Conservation (phyloP, 2,888 invertebrate species). For the Tridacna gigas region DNA sequence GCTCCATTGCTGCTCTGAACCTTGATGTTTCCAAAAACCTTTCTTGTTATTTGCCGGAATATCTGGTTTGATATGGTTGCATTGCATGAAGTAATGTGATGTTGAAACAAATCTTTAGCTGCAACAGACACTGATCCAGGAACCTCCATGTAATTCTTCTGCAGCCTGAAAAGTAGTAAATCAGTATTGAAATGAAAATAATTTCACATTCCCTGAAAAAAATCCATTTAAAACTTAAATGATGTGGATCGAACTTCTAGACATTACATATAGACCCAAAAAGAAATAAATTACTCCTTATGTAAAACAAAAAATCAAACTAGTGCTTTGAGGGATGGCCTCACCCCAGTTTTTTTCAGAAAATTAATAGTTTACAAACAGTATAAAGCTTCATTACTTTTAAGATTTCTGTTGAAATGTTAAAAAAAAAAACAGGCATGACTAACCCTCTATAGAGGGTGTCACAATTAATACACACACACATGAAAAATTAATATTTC, state of each 20-base stretch:
- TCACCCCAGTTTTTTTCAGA: background rate
- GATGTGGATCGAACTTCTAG: background rate
- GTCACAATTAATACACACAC: too few relatives aligned
- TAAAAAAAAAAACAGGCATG: too few relatives aligned
- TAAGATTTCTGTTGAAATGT: too few relatives aligned
- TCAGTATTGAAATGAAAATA: too few relatives aligned
- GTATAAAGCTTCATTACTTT: background rate
- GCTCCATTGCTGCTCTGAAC: background rate
- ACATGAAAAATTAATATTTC: too few relatives aligned
- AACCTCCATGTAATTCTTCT: slow-evolving; percentile 26
- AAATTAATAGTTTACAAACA: too few relatives aligned
- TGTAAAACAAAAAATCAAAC: background rate
- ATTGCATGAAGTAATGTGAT: background rate
- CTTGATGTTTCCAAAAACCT: slow-evolving; percentile 17
- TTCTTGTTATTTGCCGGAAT: slow-evolving; percentile 4
- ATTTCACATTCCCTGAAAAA: too few relatives aligned
- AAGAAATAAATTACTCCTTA: background rate
- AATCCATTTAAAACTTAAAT: background rate
- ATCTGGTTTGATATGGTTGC: background rate
- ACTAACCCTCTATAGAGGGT: too few relatives aligned
- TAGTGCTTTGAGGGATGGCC: background rate
- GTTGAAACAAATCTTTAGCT: slow-evolving; percentile 18
- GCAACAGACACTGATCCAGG: slow-evolving; percentile 28
- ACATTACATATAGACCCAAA: too few relatives aligned
- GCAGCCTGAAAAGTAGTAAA: slow-evolving; percentile 17